These are phyloP conservation scores for Coenonympha glycerion DNA, from an alignment of 2,888 invertebrate genomes.

Conservation along the genomic window DNA sequence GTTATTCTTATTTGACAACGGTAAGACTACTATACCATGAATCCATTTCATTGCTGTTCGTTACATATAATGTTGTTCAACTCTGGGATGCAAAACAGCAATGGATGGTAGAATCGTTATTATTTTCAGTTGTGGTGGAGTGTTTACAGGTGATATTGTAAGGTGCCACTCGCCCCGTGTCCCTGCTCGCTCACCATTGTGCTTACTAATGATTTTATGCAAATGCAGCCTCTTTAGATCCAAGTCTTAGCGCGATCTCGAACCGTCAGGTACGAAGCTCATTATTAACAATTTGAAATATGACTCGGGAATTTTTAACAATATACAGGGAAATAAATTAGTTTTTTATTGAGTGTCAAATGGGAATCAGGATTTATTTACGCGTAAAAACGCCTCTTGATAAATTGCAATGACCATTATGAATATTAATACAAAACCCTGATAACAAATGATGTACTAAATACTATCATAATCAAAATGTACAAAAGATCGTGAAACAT, in stretches of 20 bases:
- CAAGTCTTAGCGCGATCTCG: slow-evolving; percentile 75
- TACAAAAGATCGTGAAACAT: no score
- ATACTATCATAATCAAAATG: no score
- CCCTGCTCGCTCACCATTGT: slow-evolving; percentile 74
- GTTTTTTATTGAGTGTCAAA: slow-evolving; percentile 49
- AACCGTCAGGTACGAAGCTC: slow-evolving; percentile 74
- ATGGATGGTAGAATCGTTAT: slow-evolving; percentile 33
- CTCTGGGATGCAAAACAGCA: slow-evolving; percentile 22
- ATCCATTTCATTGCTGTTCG: slow-evolving; percentile 40
- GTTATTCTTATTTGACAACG: slow-evolving; percentile 46
- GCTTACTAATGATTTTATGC: slow-evolving; percentile 77
- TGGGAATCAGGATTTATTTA: slow-evolving; percentile 16
- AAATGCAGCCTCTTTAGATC: slow-evolving; percentile 76
- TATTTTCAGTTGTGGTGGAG: slow-evolving; percentile 35
- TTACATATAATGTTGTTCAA: neutral
- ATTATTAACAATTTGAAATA: slow-evolving; percentile 75
- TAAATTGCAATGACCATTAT: slow-evolving; percentile 10
- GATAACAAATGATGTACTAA: no score
- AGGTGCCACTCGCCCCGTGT: slow-evolving; percentile 68
- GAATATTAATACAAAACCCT: no score
- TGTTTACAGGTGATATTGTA: slow-evolving; percentile 58
- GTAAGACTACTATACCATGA: slow-evolving; percentile 28
- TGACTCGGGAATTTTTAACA: slow-evolving; percentile 66
- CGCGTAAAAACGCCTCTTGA: slow-evolving; percentile 11
- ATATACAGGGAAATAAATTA: slow-evolving; percentile 55